Percentiles rank a stretch among this genome's conserved stretches.
Evolutionary conservation across 2,113 vertebrate genomes (phyloP).

Genomic region (Saimiri boliviensis): DNA sequence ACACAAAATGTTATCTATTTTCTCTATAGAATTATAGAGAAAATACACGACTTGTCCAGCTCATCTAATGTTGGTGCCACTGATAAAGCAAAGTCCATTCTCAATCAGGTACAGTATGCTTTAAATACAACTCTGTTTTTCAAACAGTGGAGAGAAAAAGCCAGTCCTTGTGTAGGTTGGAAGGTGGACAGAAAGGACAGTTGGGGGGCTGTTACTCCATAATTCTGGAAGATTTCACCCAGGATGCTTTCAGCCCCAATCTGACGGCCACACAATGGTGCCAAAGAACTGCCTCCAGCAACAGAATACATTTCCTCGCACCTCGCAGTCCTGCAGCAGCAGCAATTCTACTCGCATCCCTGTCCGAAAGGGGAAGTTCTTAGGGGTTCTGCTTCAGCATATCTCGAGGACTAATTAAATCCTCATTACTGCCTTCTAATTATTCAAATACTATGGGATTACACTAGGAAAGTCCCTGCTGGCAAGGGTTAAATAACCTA

Average conservation of each 20-base stretch:
- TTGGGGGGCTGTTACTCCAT: background rate
- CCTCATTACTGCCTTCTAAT: conserved; percentile 87
- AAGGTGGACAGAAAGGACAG: conserved; percentile 8
- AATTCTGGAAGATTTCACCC: conserved; percentile 72
- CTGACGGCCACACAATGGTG: conserved; percentile 76
- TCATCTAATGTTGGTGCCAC: background rate
- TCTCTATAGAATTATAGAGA: background rate
- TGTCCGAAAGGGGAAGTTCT: conserved; percentile 82
- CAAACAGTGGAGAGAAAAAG: background rate
- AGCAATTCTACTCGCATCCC: conserved; percentile 71
- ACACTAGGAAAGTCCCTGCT: conserved; percentile 79
- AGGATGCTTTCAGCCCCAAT: conserved; percentile 64
- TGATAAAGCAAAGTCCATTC: background rate
- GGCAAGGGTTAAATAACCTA: conserved; percentile 87
- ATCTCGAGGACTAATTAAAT: conserved; percentile 90
- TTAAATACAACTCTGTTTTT: background rate
- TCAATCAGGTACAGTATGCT: background rate
- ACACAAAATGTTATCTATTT: background rate
- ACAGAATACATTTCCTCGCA: conserved; percentile 78
- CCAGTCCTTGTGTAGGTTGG: background rate
- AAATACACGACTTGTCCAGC: accelerated
- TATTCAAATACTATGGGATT: conserved; percentile 84
- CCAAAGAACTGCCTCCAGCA: conserved; percentile 80
- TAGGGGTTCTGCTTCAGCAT: conserved; percentile 81
- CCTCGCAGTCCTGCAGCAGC: conserved; percentile 73